phyloP scores from a whole-genome alignment of 2,888 invertebrate species.

The Dicyrtoma fusca region DNA sequence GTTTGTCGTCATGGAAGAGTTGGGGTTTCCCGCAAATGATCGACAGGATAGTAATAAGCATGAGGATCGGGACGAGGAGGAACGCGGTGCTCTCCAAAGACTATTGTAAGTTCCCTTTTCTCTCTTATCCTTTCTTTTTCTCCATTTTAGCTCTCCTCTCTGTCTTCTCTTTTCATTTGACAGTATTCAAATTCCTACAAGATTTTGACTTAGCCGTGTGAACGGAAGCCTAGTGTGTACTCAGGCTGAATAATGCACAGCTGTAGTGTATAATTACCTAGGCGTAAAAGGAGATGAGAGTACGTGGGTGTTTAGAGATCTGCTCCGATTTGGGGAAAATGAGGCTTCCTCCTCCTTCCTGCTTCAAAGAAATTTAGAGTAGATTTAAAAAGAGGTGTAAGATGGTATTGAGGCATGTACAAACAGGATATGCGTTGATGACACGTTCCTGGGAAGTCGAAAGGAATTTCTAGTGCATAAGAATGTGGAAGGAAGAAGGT shows the following conservation, averaged over 20 bases:
- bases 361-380: background rate
- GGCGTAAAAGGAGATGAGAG: no score
- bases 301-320: no score
- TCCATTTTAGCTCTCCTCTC: no score
- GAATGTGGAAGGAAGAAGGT: no score
- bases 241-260: no score
- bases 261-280: no score
- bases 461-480: background rate
- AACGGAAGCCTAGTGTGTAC: no score
- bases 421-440: background rate
- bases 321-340: no score
- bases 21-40: slow-evolving; percentile 46
- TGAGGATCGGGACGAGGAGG: slow-evolving; percentile 52
- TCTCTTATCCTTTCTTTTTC: background rate
- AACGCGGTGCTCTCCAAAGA: slow-evolving; percentile 54
- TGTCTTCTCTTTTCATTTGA: no score
- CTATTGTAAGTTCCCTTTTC: slow-evolving; percentile 51
- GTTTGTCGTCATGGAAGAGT: slow-evolving; percentile 15
- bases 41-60: slow-evolving; percentile 53
- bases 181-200: no score
- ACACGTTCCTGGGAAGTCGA: slow-evolving; percentile 9
- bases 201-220: no score
- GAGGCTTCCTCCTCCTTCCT: no score
- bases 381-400: background rate
- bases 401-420: background rate